Base-by-base conservation (phyloP, 2,797 vertebrate species). In the Telmatherina bonti region DNA sequence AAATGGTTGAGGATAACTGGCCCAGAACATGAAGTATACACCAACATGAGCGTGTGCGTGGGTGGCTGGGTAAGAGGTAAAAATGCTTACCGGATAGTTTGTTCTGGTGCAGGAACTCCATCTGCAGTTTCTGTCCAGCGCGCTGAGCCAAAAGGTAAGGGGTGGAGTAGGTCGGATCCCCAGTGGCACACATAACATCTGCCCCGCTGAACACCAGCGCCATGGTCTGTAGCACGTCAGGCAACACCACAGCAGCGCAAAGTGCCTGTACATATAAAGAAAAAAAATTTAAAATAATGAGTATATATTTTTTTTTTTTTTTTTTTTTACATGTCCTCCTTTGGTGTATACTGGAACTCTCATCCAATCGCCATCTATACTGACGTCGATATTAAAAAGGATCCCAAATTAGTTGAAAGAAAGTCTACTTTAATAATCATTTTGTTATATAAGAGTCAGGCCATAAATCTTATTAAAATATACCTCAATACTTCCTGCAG, bases 61-160 rank as follows among this genome's bases (percentile, higher is more conserved):
- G 13, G 13, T 16, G 13, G 13, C 16, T 16, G 38, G 36, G 10
- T 11, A 11, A 38, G 2, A 38, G 15, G 33, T 10, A 16, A 43
- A 20, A 43, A 43, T 43, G 18, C 78, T 27, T 78, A 99, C 97
- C 97, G 78, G 95, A 96, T 52, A 97, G 96, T 65, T 96, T 98
- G 90, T 99, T 99, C 63, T 98, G 97, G 87, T 97, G 95, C 54
- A 99, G 92, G 76, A 99, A 98, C 91, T 99, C 98, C 97, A 99
- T 99, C 57, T 99, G 97, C 11, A 99, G 92, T 45, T 93, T 93
- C 84, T 98, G 98, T 15, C 96, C 96, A 0, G 95, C 95, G 57
- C 94, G 96, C 83, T 98, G 97, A 77, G 98, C 97, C 90, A 99
- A 18, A 9, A 96, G 93, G 65, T 99, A 99, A 0, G 98, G 97